Evolutionary conservation across 2,797 vertebrate species (phyloP).

Genomic region (Anguilla obscura): DNA sequence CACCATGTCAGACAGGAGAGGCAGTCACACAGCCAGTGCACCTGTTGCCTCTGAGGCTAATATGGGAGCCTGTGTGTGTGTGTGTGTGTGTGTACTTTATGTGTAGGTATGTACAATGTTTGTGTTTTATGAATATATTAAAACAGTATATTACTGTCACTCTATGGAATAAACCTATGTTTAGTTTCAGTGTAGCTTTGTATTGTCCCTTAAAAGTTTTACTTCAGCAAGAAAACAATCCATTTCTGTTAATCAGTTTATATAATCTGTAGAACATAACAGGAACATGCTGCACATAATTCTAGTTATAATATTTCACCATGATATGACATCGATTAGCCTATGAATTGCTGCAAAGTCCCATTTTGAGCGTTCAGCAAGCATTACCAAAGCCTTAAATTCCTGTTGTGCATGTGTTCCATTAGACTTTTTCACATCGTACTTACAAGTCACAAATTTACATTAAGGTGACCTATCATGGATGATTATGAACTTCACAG

Average conservation of each 20-base stretch:
- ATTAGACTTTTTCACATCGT: not conserved
- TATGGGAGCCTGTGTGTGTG: too few species aligned
- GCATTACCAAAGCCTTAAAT: not conserved
- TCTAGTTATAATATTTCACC: constrained; percentile 3
- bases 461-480: not conserved
- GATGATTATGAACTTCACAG: constrained; percentile 12
- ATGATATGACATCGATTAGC: not conserved
- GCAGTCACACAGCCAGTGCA: too few species aligned
- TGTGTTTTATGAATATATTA: too few species aligned
- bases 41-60: too few species aligned
- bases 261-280: not conserved
- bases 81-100: too few species aligned
- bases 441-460: not conserved
- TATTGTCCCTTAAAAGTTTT: not conserved
- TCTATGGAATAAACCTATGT: not conserved
- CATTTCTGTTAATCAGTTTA: not conserved
- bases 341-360: not conserved
- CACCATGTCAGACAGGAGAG: too few species aligned
- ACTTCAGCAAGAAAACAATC: not conserved
- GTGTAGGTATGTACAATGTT: too few species aligned
- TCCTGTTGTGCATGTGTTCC: not conserved
- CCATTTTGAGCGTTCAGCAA: not conserved
- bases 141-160: too few species aligned
- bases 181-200: not conserved
- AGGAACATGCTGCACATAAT: not conserved